phyloP scores from a whole-genome alignment of 2,113 vertebrate genomes.

The Rhagologus leucostigma region DNA sequence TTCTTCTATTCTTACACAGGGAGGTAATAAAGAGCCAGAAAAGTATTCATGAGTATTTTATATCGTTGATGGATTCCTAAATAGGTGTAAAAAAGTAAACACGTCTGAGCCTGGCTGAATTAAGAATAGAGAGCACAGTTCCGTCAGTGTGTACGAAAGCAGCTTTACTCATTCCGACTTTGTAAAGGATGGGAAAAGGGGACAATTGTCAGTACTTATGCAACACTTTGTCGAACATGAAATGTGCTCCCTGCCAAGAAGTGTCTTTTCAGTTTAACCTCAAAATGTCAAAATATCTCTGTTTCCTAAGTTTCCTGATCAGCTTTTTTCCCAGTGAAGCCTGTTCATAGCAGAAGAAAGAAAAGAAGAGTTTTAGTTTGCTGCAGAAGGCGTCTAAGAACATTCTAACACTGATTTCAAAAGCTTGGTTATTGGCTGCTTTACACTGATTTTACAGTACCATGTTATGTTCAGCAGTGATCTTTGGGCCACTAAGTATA shows the following conservation, averaged over 20 bases:
- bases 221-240: slow-evolving; percentile 30
- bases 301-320: background rate
- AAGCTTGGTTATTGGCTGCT: background rate
- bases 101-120: slow-evolving; percentile 6
- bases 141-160: background rate
- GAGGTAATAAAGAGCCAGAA: background rate
- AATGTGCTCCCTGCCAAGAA: slow-evolving; percentile 34
- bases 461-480: background rate
- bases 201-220: slow-evolving; percentile 24
- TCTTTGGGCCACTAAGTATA: background rate
- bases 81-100: slow-evolving; percentile 22
- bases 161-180: background rate
- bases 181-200: background rate
- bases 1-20: background rate
- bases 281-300: slow-evolving; percentile 60
- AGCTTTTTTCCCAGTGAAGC: background rate
- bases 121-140: slow-evolving; percentile 20
- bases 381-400: background rate
- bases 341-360: background rate
- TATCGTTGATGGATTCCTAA: slow-evolving; percentile 8
- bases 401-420: background rate
- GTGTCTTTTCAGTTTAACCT: slow-evolving; percentile 54
- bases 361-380: background rate
- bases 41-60: background rate
- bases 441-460: background rate